Conservation (phyloP, 2,113 vertebrate genomes). For the Mobula hypostoma region DNA sequence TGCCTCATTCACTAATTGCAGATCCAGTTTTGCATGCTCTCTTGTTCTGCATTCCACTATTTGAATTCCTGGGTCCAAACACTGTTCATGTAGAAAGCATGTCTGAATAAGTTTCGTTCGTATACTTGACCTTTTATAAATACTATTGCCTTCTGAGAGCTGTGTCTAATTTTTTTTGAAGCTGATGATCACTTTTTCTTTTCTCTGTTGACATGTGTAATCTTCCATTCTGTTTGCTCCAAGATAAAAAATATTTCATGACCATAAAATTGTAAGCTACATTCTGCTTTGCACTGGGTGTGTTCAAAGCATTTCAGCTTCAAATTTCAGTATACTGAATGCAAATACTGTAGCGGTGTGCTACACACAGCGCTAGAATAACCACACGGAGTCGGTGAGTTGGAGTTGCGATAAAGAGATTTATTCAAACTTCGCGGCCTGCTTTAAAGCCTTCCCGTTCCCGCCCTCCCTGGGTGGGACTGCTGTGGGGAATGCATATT, state of each 20-base stretch:
- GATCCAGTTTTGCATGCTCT: too few species aligned
- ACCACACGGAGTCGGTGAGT: too few species aligned
- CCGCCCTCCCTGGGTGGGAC: too few species aligned
- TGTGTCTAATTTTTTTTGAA: background rate
- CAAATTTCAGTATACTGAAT: background rate
- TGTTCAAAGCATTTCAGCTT: background rate
- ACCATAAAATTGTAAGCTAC: background rate
- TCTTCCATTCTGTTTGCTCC: background rate
- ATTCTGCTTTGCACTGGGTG: background rate
- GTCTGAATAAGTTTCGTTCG: background rate
- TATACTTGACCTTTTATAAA: background rate
- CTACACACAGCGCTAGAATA: too few species aligned
- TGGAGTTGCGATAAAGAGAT: too few species aligned
- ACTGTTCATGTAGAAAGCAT: background rate
- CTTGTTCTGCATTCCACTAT: background rate
- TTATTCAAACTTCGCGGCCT: too few species aligned
- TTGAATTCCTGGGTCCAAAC: background rate
- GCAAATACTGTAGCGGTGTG: background rate
- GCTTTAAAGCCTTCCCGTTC: too few species aligned
- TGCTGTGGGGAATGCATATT: too few species aligned
- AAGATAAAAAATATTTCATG: background rate
- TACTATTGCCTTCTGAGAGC: background rate
- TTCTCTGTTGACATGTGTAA: background rate
- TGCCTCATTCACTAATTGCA: too few species aligned
- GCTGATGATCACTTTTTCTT: background rate